Evolutionary conservation across 2,797 vertebrate species (phyloP).

Genomic region (Gymnoscopelus microlampas): DNA sequence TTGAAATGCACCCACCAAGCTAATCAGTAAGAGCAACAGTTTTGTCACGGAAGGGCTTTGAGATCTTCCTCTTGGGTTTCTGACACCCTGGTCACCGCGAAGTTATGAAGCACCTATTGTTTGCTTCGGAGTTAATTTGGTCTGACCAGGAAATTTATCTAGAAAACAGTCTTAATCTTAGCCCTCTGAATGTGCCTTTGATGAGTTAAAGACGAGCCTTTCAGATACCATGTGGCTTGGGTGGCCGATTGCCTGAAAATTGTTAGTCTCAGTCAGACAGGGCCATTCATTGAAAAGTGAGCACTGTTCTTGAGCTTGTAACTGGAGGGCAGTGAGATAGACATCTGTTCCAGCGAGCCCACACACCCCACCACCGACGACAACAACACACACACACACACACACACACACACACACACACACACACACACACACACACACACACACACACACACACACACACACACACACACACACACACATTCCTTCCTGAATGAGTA

Average conservation of each 20-base stretch:
- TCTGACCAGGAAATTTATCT: slow-evolving; percentile 48
- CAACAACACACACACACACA: slow-evolving; percentile 12
- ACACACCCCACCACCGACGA: slow-evolving; percentile 23
- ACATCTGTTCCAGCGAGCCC: slow-evolving; percentile 41
- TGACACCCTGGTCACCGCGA: slow-evolving; percentile 61
- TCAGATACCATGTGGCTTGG: slow-evolving; percentile 42
- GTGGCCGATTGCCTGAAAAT: slow-evolving; percentile 42
- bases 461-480: slow-evolving; percentile 8
- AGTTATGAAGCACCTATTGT: slow-evolving; percentile 59
- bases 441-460: neutral
- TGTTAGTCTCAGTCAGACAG: slow-evolving; percentile 45
- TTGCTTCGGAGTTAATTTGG: slow-evolving; percentile 12
- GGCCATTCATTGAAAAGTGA: slow-evolving; percentile 41
- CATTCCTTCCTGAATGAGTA: slow-evolving; percentile 9
- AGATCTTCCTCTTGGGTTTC: slow-evolving; percentile 59
- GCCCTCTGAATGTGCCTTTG: slow-evolving; percentile 56
- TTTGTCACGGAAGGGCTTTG: slow-evolving; percentile 74
- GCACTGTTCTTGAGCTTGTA: slow-evolving; percentile 56
- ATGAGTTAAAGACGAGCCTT: slow-evolving; percentile 42
- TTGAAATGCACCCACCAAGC: slow-evolving; percentile 71
- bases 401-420: neutral
- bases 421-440: slow-evolving; percentile 9
- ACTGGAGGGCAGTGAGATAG: slow-evolving; percentile 44
- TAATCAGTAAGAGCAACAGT: slow-evolving; percentile 78
- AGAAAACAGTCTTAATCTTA: slow-evolving; percentile 47